Evolutionary conservation across 1,140 invertebrate genomes (phyloP), one percentile per base, ranked within the genome.

Genomic region (Cylas formicarius): DNA sequence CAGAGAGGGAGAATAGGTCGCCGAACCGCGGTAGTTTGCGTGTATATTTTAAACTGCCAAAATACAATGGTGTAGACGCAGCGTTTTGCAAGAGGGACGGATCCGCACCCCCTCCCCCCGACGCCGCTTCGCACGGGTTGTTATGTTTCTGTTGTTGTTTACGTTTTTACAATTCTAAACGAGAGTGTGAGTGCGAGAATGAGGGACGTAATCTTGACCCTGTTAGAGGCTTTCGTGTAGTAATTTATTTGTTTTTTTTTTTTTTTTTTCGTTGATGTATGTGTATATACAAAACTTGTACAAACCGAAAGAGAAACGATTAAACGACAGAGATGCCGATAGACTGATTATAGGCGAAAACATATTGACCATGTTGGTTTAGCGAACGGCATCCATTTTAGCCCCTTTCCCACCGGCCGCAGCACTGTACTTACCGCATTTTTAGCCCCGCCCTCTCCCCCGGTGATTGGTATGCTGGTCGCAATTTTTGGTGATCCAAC

Each of bases 341-440:
- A 56, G 53, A 56, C 53, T 56, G 53, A 56, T 37, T 45, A 28
- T 43, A 50, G 42, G 50, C 50, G 48, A 45, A 50, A 34, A 27
- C n/a, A n/a, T n/a, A n/a, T n/a, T n/a, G n/a, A n/a, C n/a, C n/a
- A n/a, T n/a, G n/a, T n/a, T n/a, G n/a, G n/a, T n/a, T n/a, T n/a
- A n/a, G n/a, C n/a, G n/a, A n/a, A n/a, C n/a, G n/a, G n/a, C n/a
- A n/a, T n/a, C n/a, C n/a, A n/a, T n/a, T n/a, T n/a, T n/a, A n/a
- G n/a, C n/a, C n/a, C n/a, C n/a, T n/a, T n/a, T n/a, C n/a, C n/a
- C n/a, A n/a, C n/a, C n/a, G n/a, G n/a, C n/a, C n/a, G n/a, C n/a
- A n/a, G n/a, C n/a, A n/a, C n/a, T n/a, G n/a, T n/a, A n/a, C n/a
- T n/a, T n/a, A n/a, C n/a, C n/a, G n/a, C n/a, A n/a, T n/a, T n/a